A percentile compares a stretch with the other conserved stretches of the same genome.
These are phyloP conservation scores for Oophaga pumilio DNA, from an alignment of 2,113 vertebrate genomes.

Conservation along the genomic window DNA sequence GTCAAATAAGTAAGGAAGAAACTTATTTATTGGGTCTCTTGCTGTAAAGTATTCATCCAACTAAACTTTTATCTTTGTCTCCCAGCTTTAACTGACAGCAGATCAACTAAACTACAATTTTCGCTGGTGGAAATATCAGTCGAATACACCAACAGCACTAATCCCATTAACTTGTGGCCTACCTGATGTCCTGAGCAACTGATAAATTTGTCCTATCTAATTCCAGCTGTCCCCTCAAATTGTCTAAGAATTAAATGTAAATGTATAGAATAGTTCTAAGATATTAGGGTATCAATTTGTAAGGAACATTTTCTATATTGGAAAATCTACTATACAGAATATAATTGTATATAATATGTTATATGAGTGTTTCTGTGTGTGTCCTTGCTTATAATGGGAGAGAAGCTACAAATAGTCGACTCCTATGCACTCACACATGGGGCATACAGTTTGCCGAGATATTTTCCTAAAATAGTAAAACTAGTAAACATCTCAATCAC, in stretches of 20 bases:
- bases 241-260: neutral
- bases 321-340: constrained; percentile 10
- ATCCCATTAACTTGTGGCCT: neutral
- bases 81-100: neutral
- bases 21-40: neutral
- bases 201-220: neutral
- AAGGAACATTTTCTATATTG: constrained; percentile 22
- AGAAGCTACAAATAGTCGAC: constrained; percentile 19
- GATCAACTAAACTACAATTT: too few relatives aligned
- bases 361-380: neutral
- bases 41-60: neutral
- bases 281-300: neutral
- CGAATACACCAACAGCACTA: neutral
- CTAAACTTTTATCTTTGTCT: neutral
- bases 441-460: neutral
- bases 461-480: neutral
- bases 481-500: neutral
- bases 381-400: constrained; percentile 2
- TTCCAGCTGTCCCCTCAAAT: neutral
- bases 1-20: neutral
- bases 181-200: neutral
- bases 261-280: constrained; percentile 6
- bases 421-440: constrained; percentile 26
- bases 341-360: neutral
- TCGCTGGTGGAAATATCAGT: neutral